These are phyloP conservation scores for Microtus oregoni DNA, from an alignment of 2,113 vertebrate species.

Conservation along the genomic window DNA sequence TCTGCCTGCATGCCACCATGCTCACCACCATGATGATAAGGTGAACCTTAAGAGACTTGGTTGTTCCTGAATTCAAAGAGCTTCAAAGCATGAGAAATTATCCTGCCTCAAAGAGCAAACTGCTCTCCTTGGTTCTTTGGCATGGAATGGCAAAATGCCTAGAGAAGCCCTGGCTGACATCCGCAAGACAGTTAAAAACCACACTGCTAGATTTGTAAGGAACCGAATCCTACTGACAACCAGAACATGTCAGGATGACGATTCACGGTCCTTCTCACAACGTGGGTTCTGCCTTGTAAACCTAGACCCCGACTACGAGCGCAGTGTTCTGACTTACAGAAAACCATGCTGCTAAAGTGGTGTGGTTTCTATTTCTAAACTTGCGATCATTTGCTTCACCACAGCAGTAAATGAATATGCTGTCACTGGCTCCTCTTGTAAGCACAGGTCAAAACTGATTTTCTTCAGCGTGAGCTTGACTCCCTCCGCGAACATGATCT, in stretches of 20 bases:
- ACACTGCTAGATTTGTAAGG: neutral
- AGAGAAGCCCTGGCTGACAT: neutral
- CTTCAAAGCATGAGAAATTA: neutral
- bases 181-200: neutral
- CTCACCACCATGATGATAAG: no score
- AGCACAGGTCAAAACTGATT: no score
- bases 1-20: no score
- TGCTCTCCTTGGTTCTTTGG: neutral
- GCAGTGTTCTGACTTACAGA: neutral
- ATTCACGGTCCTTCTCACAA: neutral
- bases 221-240: neutral
- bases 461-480: neutral
- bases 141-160: neutral
- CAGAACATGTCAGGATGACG: neutral
- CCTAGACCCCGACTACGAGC: neutral
- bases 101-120: neutral
- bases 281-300: neutral
- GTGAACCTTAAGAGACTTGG: neutral
- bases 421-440: neutral
- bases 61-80: conserved; percentile 24
- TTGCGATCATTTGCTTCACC: neutral
- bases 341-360: neutral
- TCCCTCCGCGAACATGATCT: neutral
- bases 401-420: neutral
- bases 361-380: neutral